Percentiles rank a stretch among this genome's conserved stretches.
These are phyloP conservation scores for Nasua narica DNA, from an alignment of 2,797 vertebrate genomes.

Conservation along the genomic window DNA sequence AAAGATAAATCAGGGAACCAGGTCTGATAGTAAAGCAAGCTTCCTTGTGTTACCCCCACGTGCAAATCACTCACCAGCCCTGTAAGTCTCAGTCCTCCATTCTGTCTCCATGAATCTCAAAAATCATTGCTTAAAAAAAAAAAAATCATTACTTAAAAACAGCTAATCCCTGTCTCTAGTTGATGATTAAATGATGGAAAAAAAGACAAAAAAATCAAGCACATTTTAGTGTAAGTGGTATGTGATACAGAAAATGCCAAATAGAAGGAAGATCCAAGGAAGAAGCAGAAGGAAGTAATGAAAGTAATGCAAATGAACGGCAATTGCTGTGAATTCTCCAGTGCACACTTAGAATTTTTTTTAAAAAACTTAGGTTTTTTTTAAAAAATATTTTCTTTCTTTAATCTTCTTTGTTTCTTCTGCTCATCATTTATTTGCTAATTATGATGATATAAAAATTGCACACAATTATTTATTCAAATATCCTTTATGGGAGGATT, in stretches of 20 bases:
- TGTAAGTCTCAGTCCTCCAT: neutral
- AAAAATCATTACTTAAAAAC: neutral
- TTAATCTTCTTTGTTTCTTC: neutral
- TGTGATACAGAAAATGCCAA: neutral
- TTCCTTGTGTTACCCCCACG: neutral
- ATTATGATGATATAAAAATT: neutral
- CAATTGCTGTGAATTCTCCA: neutral
- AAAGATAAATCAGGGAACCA: neutral
- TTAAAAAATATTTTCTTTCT: neutral
- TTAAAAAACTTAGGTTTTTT: no score
- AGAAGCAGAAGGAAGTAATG: neutral
- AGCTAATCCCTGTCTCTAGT: neutral
- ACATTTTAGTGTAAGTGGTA: neutral
- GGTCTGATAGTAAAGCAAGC: neutral
- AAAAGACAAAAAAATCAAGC: neutral
- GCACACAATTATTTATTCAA: neutral
- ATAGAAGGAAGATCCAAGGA: neutral
- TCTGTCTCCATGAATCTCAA: neutral
- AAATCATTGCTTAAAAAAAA: neutral
- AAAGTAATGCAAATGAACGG: neutral
- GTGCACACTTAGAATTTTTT: neutral
- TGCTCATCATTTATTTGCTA: neutral
- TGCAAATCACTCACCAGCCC: neutral
- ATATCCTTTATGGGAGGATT: neutral
- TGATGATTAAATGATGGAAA: neutral